These are phyloP conservation scores for Bradypus variegatus DNA, from an alignment of 2,797 vertebrate genomes.

Conservation along the genomic window DNA sequence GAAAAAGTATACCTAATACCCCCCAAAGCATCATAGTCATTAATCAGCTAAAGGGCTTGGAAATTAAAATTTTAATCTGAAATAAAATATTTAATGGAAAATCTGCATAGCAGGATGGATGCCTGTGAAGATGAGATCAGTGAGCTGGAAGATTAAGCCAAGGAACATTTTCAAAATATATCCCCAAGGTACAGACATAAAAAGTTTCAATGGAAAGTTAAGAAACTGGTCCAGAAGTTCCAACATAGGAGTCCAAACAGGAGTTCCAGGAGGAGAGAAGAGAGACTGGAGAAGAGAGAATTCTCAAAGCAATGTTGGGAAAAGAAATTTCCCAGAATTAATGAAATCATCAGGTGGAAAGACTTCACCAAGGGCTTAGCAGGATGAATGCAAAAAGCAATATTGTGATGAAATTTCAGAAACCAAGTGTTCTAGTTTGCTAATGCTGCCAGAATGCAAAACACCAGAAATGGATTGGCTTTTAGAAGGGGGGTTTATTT, in stretches of 20 bases:
- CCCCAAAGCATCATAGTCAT: not conserved
- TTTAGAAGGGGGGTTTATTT: too few species aligned
- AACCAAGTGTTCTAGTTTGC: too few species aligned
- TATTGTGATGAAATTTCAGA: not conserved
- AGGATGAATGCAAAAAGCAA: not conserved
- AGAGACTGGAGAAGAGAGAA: not conserved
- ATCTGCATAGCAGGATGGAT: not conserved
- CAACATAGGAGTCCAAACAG: not conserved
- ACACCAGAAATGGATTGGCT: too few species aligned
- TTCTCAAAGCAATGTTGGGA: not conserved
- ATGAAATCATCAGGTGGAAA: not conserved
- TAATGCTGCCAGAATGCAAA: too few species aligned
- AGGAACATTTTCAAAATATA: not conserved
- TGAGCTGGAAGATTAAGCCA: not conserved
- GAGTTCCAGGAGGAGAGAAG: not conserved
- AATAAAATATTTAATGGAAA: not conserved
- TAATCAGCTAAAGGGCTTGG: not conserved
- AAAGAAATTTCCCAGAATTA: not conserved
- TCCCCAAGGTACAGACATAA: not conserved
- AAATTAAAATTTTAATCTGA: not conserved
- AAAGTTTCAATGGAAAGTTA: not conserved
- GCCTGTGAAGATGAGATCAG: not conserved
- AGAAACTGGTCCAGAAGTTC: not conserved
- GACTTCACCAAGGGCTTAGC: not conserved
- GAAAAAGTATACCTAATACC: not conserved